Percentiles rank a stretch among this genome's conserved stretches.
These are phyloP conservation scores for Anodontia alba DNA, from an alignment of 2,888 invertebrate genomes.

Conservation along the genomic window DNA sequence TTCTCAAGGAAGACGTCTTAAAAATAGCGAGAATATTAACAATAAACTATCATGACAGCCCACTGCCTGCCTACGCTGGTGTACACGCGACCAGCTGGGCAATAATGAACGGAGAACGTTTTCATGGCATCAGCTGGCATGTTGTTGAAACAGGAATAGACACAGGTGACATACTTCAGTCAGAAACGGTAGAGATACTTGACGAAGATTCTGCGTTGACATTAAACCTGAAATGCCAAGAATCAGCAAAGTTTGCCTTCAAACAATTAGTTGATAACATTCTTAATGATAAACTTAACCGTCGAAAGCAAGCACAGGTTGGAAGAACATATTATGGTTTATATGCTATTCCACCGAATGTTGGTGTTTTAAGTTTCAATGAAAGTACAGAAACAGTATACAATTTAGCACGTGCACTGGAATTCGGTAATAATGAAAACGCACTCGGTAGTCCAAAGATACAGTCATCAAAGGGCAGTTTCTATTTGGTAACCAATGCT, in stretches of 20 bases:
- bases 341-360: conserved; percentile 64
- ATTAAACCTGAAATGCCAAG: conserved; percentile 69
- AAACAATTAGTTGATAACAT: conserved; percentile 51
- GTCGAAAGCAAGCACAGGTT: conserved; percentile 37
- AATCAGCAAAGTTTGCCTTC: conserved; percentile 64
- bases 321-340: conserved; percentile 67
- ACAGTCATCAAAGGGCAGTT: conserved; percentile 53
- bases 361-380: conserved; percentile 64
- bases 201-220: conserved; percentile 66
- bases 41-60: conserved; percentile 73
- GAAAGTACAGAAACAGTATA: conserved; percentile 40
- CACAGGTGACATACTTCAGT: conserved; percentile 70
- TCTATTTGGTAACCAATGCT: conserved; percentile 64
- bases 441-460: conserved; percentile 70
- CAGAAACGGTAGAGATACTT: conserved; percentile 53
- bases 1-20: conserved; percentile 63
- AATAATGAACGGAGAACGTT: conserved; percentile 64
- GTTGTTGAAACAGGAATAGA: conserved; percentile 69
- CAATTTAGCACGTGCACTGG: conserved; percentile 65
- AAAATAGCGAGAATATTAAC: conserved; percentile 54
- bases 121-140: conserved; percentile 72
- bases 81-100: conserved; percentile 73
- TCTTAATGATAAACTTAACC: conserved; percentile 21
- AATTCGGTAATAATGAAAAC: conserved; percentile 70
- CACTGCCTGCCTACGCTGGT: conserved; percentile 69